These are phyloP conservation scores for Salmo trutta DNA, from an alignment of 2,797 vertebrate genomes.

Conservation along the genomic window DNA sequence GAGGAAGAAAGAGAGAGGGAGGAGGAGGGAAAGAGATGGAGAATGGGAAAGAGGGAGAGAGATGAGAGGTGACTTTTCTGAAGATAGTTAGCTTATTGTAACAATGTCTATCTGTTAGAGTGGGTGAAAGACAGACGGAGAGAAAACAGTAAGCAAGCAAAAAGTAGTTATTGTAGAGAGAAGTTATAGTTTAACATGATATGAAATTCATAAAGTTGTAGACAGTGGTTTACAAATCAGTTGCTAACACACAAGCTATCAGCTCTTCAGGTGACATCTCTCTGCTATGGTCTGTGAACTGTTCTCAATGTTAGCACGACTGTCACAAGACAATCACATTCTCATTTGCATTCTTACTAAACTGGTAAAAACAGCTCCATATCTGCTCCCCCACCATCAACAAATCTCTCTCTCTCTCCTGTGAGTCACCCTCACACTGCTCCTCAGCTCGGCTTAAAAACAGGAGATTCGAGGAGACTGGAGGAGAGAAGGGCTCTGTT, in stretches of 20 bases:
- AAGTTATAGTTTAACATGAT: background rate
- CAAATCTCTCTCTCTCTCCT: conserved; percentile 22
- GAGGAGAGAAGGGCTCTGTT: conserved; percentile 65
- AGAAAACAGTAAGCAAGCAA: background rate
- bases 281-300: no score
- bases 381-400: background rate
- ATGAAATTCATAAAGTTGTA: background rate
- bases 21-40: conserved; percentile 1
- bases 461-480: conserved; percentile 44
- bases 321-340: background rate
- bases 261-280: no score
- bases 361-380: background rate
- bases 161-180: background rate
- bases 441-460: conserved; percentile 63
- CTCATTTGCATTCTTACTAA: background rate
- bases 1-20: background rate
- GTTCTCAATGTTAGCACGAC: no score
- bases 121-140: background rate
- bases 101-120: background rate
- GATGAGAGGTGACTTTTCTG: background rate
- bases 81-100: no score
- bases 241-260: background rate
- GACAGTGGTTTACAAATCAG: background rate
- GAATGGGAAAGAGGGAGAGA: conserved; percentile 30
- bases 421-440: conserved; percentile 75